Base-by-base conservation (phyloP, 2,797 vertebrate species). In the Nyctalus aviator region DNA sequence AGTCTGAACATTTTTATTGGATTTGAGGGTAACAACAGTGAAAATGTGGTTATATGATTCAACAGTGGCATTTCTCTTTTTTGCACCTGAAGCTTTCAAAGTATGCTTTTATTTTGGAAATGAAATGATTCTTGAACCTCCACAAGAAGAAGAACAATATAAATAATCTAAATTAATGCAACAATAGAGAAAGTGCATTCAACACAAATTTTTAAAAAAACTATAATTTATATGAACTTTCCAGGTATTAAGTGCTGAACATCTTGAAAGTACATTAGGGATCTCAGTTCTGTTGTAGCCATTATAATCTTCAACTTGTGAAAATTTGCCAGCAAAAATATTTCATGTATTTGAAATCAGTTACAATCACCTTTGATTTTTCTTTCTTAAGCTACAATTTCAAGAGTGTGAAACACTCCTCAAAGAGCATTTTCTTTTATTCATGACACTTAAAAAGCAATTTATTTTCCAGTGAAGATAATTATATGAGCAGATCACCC, bases 331-430 rank as follows among this genome's bases (percentile, higher is more conserved):
- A 90, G 46, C 44, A 93, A 82, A 94, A 94, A 59, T 83, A 64
- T n/a, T 92, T 78, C 6, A 72, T 83, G 46, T 48, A 69, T 94
- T 93, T 96, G 94, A 96, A 96, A 88, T 96, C 53, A 69, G 44
- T 93, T 55, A 84, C 12, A 97, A 88, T 96, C 55, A 91, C n/a
- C 23, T 95, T 81, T 83, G 87, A 94, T 95, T 95, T 96, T 83
- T 62, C 25, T 94, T 94, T 89, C 72, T 95, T 87, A 93, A 88
- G 72, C 73, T 95, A 73, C 46, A 93, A 76, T 95, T 95, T 96
- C 91, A 94, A 88, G 85, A 76, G 6, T 71, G 10, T 95, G 57
- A 94, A 91, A 85, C 35, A 73, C 8, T 88, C 15, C 72, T 91
- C 50, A 91, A 84, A 95, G 59, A 92, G 94, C 17, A 93, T 83